Percentiles rank a stretch among this genome's conserved stretches.
These are phyloP conservation scores for Monarcha castaneiventris DNA, from an alignment of 2,113 vertebrate genomes.

Conservation along the genomic window DNA sequence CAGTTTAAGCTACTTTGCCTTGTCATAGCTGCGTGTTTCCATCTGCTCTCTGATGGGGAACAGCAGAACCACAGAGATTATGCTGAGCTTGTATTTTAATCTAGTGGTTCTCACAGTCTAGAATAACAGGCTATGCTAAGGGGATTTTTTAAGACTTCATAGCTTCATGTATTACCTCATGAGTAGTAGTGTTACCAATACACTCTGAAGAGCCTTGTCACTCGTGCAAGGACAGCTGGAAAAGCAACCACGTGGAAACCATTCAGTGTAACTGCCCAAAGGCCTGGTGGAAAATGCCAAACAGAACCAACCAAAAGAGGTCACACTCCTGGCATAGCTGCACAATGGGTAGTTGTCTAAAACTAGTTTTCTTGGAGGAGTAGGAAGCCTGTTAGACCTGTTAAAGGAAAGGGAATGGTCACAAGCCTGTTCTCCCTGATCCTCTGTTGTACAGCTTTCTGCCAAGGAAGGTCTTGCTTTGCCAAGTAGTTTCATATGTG, in stretches of 20 bases:
- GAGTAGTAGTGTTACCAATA: neutral
- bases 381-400: neutral
- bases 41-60: neutral
- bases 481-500: neutral
- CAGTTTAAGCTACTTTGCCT: neutral
- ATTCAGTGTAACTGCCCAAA: neutral
- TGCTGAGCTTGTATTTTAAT: neutral
- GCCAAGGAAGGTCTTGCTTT: neutral
- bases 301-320: neutral
- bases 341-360: neutral
- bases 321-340: neutral
- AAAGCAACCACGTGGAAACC: neutral
- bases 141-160: neutral
- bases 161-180: neutral
- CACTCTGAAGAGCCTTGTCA: neutral
- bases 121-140: neutral
- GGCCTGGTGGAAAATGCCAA: neutral
- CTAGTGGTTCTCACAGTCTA: neutral
- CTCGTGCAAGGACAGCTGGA: accelerated
- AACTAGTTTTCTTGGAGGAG: neutral
- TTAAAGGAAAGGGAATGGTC: neutral
- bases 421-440: neutral
- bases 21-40: neutral
- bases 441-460: neutral
- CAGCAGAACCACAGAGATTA: neutral